These are phyloP conservation scores for Napeogenes sylphis DNA, from an alignment of 2,888 invertebrate genomes.

Conservation along the genomic window DNA sequence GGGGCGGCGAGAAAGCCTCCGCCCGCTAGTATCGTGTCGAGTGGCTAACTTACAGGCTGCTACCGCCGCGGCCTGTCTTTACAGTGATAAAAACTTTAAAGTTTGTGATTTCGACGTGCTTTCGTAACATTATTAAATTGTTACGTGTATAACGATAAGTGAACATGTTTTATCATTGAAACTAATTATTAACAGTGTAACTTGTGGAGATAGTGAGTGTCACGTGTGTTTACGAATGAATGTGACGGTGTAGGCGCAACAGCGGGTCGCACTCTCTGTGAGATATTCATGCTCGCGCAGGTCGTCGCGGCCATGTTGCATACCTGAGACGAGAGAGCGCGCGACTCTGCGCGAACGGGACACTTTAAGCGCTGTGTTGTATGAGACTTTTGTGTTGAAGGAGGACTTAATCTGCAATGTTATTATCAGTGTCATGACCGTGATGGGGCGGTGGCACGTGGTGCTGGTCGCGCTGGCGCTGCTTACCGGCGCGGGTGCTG, in stretches of 20 bases:
- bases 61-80: slow-evolving; percentile 42
- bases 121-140: slow-evolving; percentile 21
- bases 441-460: slow-evolving; percentile 72
- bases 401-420: slow-evolving; percentile 63
- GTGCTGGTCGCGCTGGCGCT: slow-evolving; percentile 69
- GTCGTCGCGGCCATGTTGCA: slow-evolving; percentile 77
- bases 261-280: slow-evolving; percentile 72
- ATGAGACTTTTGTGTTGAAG: slow-evolving; percentile 60
- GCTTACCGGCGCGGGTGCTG: slow-evolving; percentile 56
- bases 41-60: slow-evolving; percentile 62
- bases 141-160: slow-evolving; percentile 30
- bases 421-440: slow-evolving; percentile 67
- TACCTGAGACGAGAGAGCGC: slow-evolving; percentile 73
- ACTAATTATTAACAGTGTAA: slow-evolving; percentile 16
- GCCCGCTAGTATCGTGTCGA: slow-evolving; percentile 70
- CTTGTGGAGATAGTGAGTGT: slow-evolving; percentile 55
- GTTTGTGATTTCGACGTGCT: slow-evolving; percentile 56
- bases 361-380: slow-evolving; percentile 60
- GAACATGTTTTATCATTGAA: slow-evolving; percentile 19
- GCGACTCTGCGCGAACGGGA: slow-evolving; percentile 73
- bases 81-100: slow-evolving; percentile 60
- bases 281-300: slow-evolving; percentile 75
- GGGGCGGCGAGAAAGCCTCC: slow-evolving; percentile 64
- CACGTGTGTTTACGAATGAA: slow-evolving; percentile 75
- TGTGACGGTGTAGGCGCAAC: slow-evolving; percentile 75